Conservation (phyloP, 1,140 invertebrate genomes). For the Parapsyche elsis region DNA sequence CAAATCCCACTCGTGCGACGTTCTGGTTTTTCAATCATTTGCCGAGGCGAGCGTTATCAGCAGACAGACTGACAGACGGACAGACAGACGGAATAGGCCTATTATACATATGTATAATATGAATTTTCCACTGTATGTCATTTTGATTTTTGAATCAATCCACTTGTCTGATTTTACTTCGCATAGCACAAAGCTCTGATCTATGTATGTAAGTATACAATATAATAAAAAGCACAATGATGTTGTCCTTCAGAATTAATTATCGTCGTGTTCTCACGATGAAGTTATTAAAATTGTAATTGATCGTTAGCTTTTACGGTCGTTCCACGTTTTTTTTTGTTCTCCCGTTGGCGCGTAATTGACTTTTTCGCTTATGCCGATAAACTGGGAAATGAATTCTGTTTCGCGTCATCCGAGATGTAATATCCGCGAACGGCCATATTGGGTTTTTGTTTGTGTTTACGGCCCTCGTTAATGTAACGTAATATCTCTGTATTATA, state of each 20-base stretch:
- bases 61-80: no score
- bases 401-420: conserved; percentile 33
- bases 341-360: background rate
- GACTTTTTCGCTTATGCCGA: conserved; percentile 23
- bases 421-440: conserved; percentile 29
- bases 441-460: conserved; percentile 32
- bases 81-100: no score
- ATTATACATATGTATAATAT: no score
- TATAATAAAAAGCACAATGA: no score
- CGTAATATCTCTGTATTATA: conserved; percentile 20
- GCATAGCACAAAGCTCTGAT: no score
- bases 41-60: no score
- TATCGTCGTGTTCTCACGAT: conserved; percentile 14
- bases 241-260: conserved; percentile 7
- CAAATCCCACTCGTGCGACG: no score
- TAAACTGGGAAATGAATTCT: conserved; percentile 28
- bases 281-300: conserved; percentile 31
- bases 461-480: conserved; percentile 28
- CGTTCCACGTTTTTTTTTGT: background rate
- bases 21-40: no score
- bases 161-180: no score
- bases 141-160: no score
- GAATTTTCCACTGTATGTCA: no score
- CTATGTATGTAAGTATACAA: no score
- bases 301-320: conserved; percentile 28